A percentile compares a stretch with the other conserved stretches of the same genome.
Conservation (phyloP, 2,797 vertebrate genomes). For the Acestrorhynchus altus region DNA sequence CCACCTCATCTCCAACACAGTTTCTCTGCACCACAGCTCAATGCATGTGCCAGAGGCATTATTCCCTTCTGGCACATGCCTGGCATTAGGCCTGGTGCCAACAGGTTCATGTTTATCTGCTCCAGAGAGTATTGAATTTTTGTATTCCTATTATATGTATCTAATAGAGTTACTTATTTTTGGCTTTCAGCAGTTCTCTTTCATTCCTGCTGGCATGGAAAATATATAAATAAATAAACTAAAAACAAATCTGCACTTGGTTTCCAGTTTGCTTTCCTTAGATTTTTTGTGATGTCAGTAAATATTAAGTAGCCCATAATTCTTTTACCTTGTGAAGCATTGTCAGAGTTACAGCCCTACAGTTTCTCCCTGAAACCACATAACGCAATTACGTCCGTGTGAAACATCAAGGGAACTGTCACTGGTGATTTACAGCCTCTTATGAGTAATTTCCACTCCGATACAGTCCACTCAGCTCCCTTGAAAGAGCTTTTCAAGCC, state of each 20-base stretch:
- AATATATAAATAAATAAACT: neutral
- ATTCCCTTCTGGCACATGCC: too few species aligned
- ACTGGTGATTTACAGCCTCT: conserved; percentile 32
- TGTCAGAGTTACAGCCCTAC: conserved; percentile 13
- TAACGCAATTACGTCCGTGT: conserved; percentile 20
- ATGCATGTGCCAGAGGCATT: too few species aligned
- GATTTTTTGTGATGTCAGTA: conserved; percentile 17
- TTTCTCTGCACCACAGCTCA: too few species aligned
- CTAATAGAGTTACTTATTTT: too few species aligned
- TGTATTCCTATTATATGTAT: neutral
- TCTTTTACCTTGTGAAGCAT: conserved; percentile 21
- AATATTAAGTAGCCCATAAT: conserved; percentile 8
- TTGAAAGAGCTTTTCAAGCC: neutral
- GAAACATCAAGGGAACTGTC: conserved; percentile 43
- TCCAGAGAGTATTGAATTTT: too few species aligned
- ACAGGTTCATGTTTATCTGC: too few species aligned
- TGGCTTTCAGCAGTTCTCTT: too few species aligned
- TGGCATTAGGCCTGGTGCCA: too few species aligned
- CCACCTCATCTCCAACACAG: too few species aligned
- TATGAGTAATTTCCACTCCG: conserved; percentile 26
- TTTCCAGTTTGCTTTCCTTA: neutral
- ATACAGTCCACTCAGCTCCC: conserved; percentile 22
- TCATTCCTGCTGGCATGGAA: neutral
- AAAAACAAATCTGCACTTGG: neutral
- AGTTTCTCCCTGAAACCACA: conserved; percentile 23